Evolutionary conservation across 2,113 vertebrate genomes (phyloP), one percentile per base, ranked within the genome.

Genomic region (Vanacampus margaritifer): DNA sequence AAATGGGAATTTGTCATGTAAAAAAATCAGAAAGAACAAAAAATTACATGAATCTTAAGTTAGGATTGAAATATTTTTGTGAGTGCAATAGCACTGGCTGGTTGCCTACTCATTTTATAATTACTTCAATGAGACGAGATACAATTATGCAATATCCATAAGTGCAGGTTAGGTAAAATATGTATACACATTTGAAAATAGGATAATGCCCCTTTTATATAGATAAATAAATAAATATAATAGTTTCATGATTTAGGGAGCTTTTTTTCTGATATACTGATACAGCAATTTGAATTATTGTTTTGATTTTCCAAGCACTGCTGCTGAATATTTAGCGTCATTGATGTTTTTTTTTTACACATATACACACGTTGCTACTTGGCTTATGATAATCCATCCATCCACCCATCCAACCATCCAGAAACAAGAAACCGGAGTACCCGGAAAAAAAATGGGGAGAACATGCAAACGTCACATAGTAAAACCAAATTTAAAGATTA

Each of bases 71-170:
- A n/a, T n/a, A n/a, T n/a, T n/a, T n/a, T n/a, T n/a, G n/a, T n/a
- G n/a, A n/a, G n/a, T n/a, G n/a, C 54, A 79, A 73, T 50, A 71
- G 70, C 46, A 61, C 46, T 39, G 23, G 58, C 36, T 82, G 62
- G 78, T 70, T 71, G 68, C 54, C 26, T 41, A 41, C 43, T 72
- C 37, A 61, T 50, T 62, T 61, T 82, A 39, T 76, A 81, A 83
- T 88, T 75, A 83, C 56, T 63, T 75, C 35, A 45, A 72, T 36
- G 69, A 64, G 64, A 69, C 16, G 14, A 51, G 65, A 39, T 65
- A 53, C 28, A 68, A 21, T 67, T 72, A 45, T 68, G 77, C 50
- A 76, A 69, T 41, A 60, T 19, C 64, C 9, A 57, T 24, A 24
- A 6, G 24, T 28, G 24, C 69, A 69, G 65, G 23, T 73, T 32